These are phyloP conservation scores for Cassiopea andromeda DNA, from an alignment of 30 jellyfish, hydroid and myxozoan genomes.

Conservation along the genomic window DNA sequence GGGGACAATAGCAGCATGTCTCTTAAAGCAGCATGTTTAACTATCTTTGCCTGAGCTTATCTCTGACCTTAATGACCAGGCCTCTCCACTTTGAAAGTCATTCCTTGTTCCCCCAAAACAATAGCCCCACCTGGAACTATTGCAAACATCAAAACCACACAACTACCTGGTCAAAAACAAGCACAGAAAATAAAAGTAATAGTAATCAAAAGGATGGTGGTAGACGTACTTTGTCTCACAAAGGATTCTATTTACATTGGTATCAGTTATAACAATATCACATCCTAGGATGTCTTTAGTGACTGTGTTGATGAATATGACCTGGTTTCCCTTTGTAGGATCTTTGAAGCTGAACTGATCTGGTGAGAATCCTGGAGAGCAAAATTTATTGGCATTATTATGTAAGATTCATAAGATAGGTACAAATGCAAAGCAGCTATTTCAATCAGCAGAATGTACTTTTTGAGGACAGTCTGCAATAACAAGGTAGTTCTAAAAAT, in stretches of 20 bases:
- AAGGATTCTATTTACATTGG: slow-evolving; percentile 31
- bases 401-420: background rate
- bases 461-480: background rate
- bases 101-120: no score
- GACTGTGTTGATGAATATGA: slow-evolving; percentile 36
- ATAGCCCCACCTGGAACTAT: no score
- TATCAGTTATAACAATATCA: slow-evolving; percentile 39
- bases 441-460: background rate
- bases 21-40: no score
- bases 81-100: no score
- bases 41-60: no score
- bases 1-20: no score
- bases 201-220: background rate
- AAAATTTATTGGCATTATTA: background rate
- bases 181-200: background rate
- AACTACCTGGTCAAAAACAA: background rate
- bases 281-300: slow-evolving; percentile 33
- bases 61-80: no score
- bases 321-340: slow-evolving; percentile 57
- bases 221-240: slow-evolving; percentile 53
- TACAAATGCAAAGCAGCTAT: no score
- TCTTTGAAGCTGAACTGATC: slow-evolving; percentile 66
- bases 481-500: no score
- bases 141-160: no score
- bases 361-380: slow-evolving; percentile 47